Percentiles rank a stretch among this genome's conserved stretches.
These are phyloP conservation scores for Chaetodon auriga DNA, from an alignment of 2,113 vertebrate genomes.

Conservation along the genomic window DNA sequence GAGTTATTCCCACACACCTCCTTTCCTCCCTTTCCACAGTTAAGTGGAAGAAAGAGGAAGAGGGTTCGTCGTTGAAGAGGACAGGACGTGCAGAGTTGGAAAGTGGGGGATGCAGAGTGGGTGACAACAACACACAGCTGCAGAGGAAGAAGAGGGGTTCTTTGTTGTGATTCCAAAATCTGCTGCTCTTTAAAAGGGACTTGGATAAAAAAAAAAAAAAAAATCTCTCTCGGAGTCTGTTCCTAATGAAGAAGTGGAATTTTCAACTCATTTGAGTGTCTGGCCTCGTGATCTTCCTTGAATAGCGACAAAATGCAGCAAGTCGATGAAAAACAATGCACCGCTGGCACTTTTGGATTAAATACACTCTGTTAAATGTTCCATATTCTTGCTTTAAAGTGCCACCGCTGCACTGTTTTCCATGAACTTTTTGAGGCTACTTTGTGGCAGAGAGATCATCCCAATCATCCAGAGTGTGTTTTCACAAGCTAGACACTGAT, in stretches of 20 bases:
- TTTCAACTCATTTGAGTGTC: constrained; percentile 32
- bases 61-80: not conserved
- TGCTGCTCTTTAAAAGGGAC: not conserved
- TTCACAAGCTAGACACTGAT: constrained; percentile 12
- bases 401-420: constrained; percentile 8
- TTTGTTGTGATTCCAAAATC: not conserved
- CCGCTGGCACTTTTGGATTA: not conserved
- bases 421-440: not conserved
- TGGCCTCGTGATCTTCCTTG: not conserved
- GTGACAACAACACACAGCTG: not conserved
- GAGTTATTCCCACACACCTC: constrained; percentile 31
- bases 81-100: constrained; percentile 43
- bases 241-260: not conserved
- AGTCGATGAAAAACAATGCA: not conserved
- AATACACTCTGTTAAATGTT: not conserved
- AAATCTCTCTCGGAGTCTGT: not conserved
- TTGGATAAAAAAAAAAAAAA: not conserved
- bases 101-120: constrained; percentile 9
- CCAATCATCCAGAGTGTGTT: not conserved
- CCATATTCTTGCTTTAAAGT: not conserved
- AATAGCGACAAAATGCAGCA: not conserved
- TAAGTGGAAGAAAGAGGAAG: constrained; percentile 31
- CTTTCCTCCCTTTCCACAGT: constrained; percentile 37
- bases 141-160: not conserved
- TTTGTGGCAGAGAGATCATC: not conserved